Evolutionary conservation across 2,113 vertebrate species (phyloP).

Genomic region (Lycaon pictus): DNA sequence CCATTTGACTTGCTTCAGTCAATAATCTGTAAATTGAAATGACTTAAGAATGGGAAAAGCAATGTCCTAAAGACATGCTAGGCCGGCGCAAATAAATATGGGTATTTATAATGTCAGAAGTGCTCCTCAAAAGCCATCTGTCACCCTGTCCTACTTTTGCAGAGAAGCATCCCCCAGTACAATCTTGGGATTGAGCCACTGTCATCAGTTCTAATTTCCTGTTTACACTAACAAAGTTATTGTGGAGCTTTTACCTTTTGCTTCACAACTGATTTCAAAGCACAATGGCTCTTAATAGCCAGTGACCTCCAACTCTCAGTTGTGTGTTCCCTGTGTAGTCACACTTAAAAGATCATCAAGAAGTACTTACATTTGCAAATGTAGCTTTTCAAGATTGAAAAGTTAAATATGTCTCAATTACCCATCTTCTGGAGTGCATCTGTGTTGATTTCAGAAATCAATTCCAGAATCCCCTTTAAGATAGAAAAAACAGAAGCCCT

Average conservation of each 20-base stretch:
- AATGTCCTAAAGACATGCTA: neutral
- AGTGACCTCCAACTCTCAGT: neutral
- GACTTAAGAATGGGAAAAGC: neutral
- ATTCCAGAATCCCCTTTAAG: constrained; percentile 51
- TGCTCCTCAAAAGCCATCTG: neutral
- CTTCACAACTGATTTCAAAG: neutral
- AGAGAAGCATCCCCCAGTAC: neutral
- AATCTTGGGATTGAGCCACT: neutral
- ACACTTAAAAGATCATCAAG: neutral
- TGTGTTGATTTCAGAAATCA: constrained; percentile 60
- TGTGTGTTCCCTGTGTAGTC: neutral
- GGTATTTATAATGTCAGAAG: neutral
- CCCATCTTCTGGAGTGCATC: constrained; percentile 55
- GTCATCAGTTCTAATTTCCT: neutral
- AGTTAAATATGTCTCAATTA: constrained; percentile 66
- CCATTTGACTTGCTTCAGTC: neutral
- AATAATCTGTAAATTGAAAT: neutral
- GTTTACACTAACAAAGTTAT: neutral
- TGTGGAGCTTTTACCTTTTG: neutral
- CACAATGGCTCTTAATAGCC: neutral
- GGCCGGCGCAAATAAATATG: neutral
- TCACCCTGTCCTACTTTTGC: neutral
- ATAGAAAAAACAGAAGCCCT: constrained; percentile 72
- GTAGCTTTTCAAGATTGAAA: constrained; percentile 38
- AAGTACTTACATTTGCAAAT: constrained; percentile 19